These are phyloP conservation scores for Echinarachnius parma DNA, from an alignment of 53 echinoderm and acorn worm genomes.

Conservation along the genomic window DNA sequence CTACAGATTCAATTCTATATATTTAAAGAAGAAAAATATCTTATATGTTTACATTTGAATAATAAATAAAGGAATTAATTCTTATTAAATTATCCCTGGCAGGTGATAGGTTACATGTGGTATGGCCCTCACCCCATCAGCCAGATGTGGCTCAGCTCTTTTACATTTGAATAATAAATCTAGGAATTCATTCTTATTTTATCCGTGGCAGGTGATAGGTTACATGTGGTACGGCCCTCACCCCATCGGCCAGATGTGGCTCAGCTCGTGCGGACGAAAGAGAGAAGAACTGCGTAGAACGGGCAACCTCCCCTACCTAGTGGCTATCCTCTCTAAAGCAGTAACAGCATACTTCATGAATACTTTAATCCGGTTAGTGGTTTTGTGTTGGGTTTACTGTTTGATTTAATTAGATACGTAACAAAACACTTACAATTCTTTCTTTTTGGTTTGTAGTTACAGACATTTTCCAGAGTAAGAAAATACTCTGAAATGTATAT, in stretches of 20 bases:
- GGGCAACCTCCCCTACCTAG: constrained; percentile 23
- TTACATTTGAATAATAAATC: background rate
- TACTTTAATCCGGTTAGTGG: constrained; percentile 25
- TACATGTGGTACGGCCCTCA: constrained; percentile 33
- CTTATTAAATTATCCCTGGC: too few species aligned
- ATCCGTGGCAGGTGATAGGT: constrained; percentile 25
- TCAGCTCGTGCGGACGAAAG: constrained; percentile 15
- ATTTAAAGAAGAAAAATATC: too few species aligned
- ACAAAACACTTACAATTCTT: too few species aligned
- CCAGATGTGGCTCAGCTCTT: constrained; percentile 32
- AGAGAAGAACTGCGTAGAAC: constrained; percentile 1
- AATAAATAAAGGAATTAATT: too few species aligned
- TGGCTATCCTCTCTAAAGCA: constrained; percentile 27
- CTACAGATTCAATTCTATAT: too few species aligned
- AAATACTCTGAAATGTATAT: too few species aligned
- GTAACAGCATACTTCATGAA: constrained; percentile 22
- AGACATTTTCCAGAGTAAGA: too few species aligned
- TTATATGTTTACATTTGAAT: too few species aligned
- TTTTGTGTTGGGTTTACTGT: too few species aligned
- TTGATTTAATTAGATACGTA: too few species aligned
- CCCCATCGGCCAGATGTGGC: constrained; percentile 34
- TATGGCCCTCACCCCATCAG: constrained; percentile 29
- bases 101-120: constrained; percentile 37
- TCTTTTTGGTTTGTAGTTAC: too few species aligned
- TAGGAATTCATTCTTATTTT: background rate